Evolutionary conservation across 2,888 invertebrate genomes (phyloP).

Genomic region (Diadromus collaris): DNA sequence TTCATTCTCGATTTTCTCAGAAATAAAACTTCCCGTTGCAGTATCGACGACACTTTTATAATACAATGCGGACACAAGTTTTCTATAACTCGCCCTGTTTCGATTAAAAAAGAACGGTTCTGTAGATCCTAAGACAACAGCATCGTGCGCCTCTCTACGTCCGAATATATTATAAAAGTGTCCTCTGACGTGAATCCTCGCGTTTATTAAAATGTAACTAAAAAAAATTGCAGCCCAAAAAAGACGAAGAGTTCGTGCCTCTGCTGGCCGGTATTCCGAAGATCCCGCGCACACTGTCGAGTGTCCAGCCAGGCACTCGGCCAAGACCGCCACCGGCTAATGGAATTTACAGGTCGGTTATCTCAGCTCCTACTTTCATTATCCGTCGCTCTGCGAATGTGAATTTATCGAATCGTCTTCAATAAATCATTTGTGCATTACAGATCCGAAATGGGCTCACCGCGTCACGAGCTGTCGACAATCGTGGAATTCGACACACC

Average conservation of each 20-base stretch:
- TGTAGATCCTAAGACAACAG: no score
- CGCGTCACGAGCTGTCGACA: constrained; percentile 84
- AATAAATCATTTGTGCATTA: constrained; percentile 51
- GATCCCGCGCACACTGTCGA: constrained; percentile 64
- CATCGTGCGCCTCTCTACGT: no score
- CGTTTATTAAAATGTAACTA: background rate
- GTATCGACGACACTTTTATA: no score
- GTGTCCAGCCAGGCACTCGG: constrained; percentile 60
- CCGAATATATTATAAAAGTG: no score
- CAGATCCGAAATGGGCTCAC: constrained; percentile 70
- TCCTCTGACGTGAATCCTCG: no score
- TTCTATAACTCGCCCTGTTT: no score
- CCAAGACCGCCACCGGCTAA: constrained; percentile 72
- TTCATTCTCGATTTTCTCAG: no score
- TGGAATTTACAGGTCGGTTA: constrained; percentile 70
- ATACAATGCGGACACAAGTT: no score
- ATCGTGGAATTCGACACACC: constrained; percentile 87
- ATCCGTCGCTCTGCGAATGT: background rate
- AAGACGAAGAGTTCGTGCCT: constrained; percentile 67
- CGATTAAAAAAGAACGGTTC: no score
- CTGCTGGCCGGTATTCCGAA: constrained; percentile 73
- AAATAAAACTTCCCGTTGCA: no score
- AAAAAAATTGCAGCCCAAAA: constrained; percentile 33
- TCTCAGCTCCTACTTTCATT: constrained; percentile 7
- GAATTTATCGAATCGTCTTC: background rate